A percentile compares a stretch with the other conserved stretches of the same genome.
Conservation (phyloP, 2,113 vertebrate species). For the Hemiscyllium ocellatum region DNA sequence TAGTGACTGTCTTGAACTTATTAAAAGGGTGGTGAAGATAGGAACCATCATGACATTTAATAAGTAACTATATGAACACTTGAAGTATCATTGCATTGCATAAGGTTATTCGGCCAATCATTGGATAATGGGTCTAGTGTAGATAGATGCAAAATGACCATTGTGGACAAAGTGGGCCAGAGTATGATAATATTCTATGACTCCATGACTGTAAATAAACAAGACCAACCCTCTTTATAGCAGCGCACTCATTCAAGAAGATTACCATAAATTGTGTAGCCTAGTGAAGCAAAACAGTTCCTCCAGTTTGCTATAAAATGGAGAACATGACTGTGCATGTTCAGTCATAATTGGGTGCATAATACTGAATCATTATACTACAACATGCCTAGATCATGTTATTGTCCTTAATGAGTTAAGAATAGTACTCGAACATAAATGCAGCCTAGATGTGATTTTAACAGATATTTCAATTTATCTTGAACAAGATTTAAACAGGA, state of each 20-base stretch:
- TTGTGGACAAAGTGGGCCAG: too few relatives aligned
- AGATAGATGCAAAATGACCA: too few relatives aligned
- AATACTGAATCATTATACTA: not conserved
- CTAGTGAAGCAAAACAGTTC: not conserved
- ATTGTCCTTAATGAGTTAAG: not conserved
- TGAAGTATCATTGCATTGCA: too few relatives aligned
- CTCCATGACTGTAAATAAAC: not conserved
- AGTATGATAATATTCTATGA: too few relatives aligned
- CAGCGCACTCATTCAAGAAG: not conserved
- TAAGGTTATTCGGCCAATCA: too few relatives aligned
- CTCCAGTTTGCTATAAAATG: not conserved
- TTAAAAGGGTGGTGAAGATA: too few relatives aligned
- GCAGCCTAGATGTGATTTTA: not conserved
- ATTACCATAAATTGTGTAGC: not conserved
- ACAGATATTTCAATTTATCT: not conserved
- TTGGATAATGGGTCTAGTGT: too few relatives aligned
- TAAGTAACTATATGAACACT: too few relatives aligned
- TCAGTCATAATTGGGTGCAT: not conserved
- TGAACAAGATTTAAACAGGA: not conserved
- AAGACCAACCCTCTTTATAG: not conserved
- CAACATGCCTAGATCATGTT: not conserved
- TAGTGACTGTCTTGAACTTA: too few relatives aligned
- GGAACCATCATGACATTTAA: too few relatives aligned
- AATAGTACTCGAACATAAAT: not conserved
- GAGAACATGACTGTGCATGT: not conserved